Evolutionary conservation across 2,888 invertebrate species (phyloP).

Genomic region (Microctonus hyperodae): DNA sequence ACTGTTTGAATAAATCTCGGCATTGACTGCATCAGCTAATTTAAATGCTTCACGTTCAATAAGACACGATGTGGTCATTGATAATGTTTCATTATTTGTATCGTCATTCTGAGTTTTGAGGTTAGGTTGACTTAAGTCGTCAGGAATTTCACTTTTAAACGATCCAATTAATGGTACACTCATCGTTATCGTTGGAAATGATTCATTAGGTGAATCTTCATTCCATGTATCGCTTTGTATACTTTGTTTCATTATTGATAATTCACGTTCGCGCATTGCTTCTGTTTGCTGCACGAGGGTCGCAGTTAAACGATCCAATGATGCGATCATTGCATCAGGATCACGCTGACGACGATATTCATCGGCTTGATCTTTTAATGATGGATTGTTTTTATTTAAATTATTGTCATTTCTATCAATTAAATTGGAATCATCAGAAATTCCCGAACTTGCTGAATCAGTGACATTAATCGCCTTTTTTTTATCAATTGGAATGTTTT

Average conservation of each 20-base stretch:
- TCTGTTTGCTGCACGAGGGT: slow-evolving; percentile 72
- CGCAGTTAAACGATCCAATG: slow-evolving; percentile 71
- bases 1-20: slow-evolving; percentile 55
- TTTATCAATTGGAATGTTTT: slow-evolving; percentile 23
- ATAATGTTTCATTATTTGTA: slow-evolving; percentile 60
- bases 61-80: slow-evolving; percentile 74
- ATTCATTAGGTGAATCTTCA: slow-evolving; percentile 81
- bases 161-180: slow-evolving; percentile 77
- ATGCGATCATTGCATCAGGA: slow-evolving; percentile 74
- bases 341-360: slow-evolving; percentile 66
- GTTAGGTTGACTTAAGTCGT: slow-evolving; percentile 38
- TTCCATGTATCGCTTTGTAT: slow-evolving; percentile 76
- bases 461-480: neutral
- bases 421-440: neutral
- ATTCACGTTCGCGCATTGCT: slow-evolving; percentile 66
- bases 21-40: slow-evolving; percentile 68
- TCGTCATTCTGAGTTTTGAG: neutral
- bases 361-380: slow-evolving; percentile 45
- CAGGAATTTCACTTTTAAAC: slow-evolving; percentile 68
- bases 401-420: neutral
- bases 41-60: slow-evolving; percentile 81
- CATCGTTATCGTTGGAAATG: slow-evolving; percentile 82
- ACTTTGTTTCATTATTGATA: slow-evolving; percentile 60
- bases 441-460: neutral
- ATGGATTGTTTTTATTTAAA: neutral